Evolutionary conservation across 1,140 invertebrate genomes (phyloP), one percentile per base, ranked within the genome.

Genomic region (Holcopasites calliopsidis): DNA sequence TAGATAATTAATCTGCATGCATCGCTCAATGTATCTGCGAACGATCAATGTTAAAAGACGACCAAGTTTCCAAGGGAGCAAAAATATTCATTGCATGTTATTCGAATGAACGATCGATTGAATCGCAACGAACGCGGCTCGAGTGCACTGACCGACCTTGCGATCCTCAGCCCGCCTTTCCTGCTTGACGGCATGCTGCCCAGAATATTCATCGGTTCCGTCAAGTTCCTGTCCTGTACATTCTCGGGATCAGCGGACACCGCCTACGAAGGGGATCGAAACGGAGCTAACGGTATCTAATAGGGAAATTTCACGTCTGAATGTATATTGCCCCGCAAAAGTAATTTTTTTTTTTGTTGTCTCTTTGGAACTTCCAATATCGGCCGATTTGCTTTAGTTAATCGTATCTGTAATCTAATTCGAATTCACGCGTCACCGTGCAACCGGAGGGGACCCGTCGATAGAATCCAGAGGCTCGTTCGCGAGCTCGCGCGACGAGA

Each of bases 121-220:
- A 57, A 78, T 78, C 76, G 77, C 69, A 79, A 13, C 65, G 72
- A 80, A 73, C 61, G 38, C 64, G 54, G 47, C 38, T 54, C 35
- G 83, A 65, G 84, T 79, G 84, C 84, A 82, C 28, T 76, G 85
- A 85, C 84, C 85, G 82, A 86, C 82, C 85, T 86, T 86, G 85
- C 82, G 79, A 84, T 84, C 79, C 82, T 84, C 84, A 81, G 83
- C 76, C 80, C 70, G 77, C 58, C 80, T 83, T 78, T 83, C 79
- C 80, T 80, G 68, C 80, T 78, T 54, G 66, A 28, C 38, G 26
- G 68, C 73, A 50, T 42, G 71, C 69, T 47, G 50, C 13, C 55
- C 66, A 57, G 76, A 82, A 81, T 84, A 84, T 85, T 85, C 66
- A 84, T 85, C n/a, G 70, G 40, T 26, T 31, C 54, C 49, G 47